phyloP scores from a whole-genome alignment of 2,888 invertebrate species.

The Steinernema hermaphroditum region DNA sequence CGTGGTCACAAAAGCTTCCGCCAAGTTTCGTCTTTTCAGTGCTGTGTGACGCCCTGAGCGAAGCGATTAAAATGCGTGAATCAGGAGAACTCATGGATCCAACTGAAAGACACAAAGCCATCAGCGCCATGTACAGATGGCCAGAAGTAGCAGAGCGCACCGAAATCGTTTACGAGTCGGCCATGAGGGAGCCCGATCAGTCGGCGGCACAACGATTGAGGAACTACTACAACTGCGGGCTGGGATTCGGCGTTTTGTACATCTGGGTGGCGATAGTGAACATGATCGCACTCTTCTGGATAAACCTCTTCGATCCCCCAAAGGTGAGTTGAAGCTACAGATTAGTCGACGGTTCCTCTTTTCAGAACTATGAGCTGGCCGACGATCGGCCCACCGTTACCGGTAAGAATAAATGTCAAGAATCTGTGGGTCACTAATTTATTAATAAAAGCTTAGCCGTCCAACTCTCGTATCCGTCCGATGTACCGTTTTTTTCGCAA shows the following conservation, averaged over 20 bases:
- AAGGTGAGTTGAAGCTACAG: slow-evolving; percentile 30
- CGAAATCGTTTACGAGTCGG: slow-evolving; percentile 67
- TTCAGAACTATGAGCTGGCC: slow-evolving; percentile 3
- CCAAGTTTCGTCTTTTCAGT: too few relatives aligned
- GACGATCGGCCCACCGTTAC: neutral
- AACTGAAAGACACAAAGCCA: slow-evolving; percentile 66
- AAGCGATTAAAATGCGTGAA: slow-evolving; percentile 50
- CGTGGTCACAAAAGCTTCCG: too few relatives aligned
- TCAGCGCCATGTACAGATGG: slow-evolving; percentile 70
- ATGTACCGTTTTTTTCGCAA: neutral
- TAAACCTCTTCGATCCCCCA: slow-evolving; percentile 51
- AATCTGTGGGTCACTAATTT: neutral
- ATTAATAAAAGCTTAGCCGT: neutral
- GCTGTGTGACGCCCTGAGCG: slow-evolving; percentile 47
- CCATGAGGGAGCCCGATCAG: slow-evolving; percentile 38
- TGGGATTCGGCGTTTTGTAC: slow-evolving; percentile 63
- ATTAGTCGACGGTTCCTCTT: neutral
- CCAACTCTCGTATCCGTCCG: neutral
- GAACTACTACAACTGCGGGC: slow-evolving; percentile 53
- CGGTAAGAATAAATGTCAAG: too few relatives aligned
- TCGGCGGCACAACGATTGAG: slow-evolving; percentile 25
- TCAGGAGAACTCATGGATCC: slow-evolving; percentile 54
- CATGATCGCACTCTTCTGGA: slow-evolving; percentile 46
- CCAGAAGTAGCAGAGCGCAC: slow-evolving; percentile 69
- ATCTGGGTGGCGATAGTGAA: slow-evolving; percentile 53